A percentile compares a stretch with the other conserved stretches of the same genome.
Conservation (phyloP, 2,797 vertebrate genomes). For the Scarus forsteni region DNA sequence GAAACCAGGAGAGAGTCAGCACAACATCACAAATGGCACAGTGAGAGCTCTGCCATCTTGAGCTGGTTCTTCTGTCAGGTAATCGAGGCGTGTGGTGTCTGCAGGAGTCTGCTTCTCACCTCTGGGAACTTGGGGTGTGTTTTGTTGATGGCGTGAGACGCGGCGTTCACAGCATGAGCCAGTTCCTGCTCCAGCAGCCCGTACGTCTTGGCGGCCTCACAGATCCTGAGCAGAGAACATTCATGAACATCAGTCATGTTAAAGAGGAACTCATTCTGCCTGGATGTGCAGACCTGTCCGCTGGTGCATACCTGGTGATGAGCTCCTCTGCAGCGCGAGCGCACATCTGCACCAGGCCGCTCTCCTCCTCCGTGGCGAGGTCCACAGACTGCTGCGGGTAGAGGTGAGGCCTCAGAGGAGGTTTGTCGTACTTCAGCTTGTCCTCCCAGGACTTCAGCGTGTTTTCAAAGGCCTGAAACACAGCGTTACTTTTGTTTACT, state of each 20-base stretch:
- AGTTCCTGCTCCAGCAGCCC: slow-evolving; percentile 96
- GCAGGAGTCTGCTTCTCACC: slow-evolving; percentile 75
- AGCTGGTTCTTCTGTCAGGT: no score
- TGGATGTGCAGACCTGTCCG: not conserved
- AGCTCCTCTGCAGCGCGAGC: slow-evolving; percentile 95
- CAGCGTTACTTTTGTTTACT: no score
- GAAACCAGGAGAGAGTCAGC: slow-evolving; percentile 21
- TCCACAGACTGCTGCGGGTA: slow-evolving; percentile 95
- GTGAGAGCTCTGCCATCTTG: no score
- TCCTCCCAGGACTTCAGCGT: slow-evolving; percentile 99
- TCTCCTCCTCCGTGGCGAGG: slow-evolving; percentile 93
- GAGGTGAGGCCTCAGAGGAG: slow-evolving; percentile 91
- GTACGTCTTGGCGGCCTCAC: slow-evolving; percentile 95
- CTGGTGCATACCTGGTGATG: slow-evolving; percentile 88
- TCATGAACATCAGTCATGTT: not conserved
- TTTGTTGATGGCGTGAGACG: slow-evolving; percentile 98
- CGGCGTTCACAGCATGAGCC: slow-evolving; percentile 97
- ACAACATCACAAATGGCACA: no score
- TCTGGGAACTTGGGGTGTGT: slow-evolving; percentile 95
- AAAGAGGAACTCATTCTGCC: not conserved
- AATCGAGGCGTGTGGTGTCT: no score
- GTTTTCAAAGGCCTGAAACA: slow-evolving; percentile 94
- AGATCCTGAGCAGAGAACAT: slow-evolving; percentile 86
- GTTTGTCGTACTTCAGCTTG: slow-evolving; percentile 95
- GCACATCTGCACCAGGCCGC: slow-evolving; percentile 90